Conservation (phyloP, 2,797 vertebrate genomes). For the Cercopithecus neglectus region DNA sequence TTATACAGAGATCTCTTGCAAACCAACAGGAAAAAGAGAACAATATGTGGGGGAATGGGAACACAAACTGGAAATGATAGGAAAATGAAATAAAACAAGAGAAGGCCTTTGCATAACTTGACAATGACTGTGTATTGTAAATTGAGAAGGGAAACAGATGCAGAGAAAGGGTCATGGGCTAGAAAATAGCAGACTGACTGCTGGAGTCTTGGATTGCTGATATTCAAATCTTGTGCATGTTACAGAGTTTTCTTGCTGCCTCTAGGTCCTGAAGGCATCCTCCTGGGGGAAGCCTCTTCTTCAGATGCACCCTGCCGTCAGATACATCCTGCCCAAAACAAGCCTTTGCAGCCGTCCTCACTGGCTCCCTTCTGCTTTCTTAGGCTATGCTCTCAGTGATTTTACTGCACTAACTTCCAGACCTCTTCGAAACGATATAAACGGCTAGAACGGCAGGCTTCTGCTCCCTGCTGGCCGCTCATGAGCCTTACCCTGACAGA, state of each 20-base stretch:
- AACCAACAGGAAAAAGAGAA: background rate
- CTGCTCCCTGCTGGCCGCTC: constrained; percentile 77
- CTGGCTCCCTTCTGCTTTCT: background rate
- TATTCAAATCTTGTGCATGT: background rate
- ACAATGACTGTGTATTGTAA: background rate
- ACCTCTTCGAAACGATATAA: background rate
- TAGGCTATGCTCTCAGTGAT: background rate
- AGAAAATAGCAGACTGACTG: background rate
- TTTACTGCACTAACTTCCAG: background rate
- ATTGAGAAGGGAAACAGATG: background rate
- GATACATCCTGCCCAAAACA: no score
- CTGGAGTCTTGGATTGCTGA: background rate
- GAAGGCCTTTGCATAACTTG: background rate
- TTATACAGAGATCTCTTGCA: background rate
- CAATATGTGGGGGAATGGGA: background rate
- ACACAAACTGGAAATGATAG: background rate
- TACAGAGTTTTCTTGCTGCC: background rate
- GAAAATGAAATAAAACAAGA: background rate
- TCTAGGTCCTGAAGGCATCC: background rate
- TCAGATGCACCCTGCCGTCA: background rate
- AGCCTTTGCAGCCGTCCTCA: background rate
- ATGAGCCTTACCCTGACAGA: background rate
- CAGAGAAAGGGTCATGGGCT: background rate
- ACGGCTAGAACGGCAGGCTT: constrained; percentile 3
- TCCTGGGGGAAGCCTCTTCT: background rate